A percentile compares a stretch with the other conserved stretches of the same genome.
These are phyloP conservation scores for zebrafish (Danio rerio) DNA, from an alignment of 2,113 vertebrate species.

Conservation along the genomic window DNA sequence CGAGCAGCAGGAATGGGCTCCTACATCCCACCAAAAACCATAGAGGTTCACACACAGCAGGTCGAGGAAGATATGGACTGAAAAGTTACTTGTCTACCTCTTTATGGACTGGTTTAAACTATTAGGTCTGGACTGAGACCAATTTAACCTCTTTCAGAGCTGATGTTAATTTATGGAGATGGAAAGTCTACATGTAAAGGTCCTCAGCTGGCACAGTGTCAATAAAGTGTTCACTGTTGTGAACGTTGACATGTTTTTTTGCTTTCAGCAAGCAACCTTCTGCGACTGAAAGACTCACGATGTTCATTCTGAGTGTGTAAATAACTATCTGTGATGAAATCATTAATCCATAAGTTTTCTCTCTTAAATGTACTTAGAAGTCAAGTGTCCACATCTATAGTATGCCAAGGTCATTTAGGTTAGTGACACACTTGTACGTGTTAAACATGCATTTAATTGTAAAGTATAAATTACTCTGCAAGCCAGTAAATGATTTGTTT, in stretches of 20 bases:
- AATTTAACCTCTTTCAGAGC: not conserved
- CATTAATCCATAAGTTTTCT: not conserved
- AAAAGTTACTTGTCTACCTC: not conserved
- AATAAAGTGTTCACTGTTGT: not conserved
- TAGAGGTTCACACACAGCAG: conserved; percentile 86
- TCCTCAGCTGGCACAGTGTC: not conserved
- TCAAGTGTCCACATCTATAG: not conserved
- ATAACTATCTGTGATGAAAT: not conserved
- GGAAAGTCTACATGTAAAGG: not conserved
- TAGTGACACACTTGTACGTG: too few species aligned
- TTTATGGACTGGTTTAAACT: not conserved
- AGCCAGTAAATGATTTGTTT: too few species aligned
- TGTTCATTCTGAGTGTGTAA: not conserved
- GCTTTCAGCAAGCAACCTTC: conserved; percentile 2
- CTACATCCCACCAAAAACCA: conserved; percentile 80
- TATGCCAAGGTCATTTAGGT: not conserved
- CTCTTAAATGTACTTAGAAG: not conserved
- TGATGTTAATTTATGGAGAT: not conserved
- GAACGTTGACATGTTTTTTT: too few species aligned
- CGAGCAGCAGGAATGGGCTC: conserved; percentile 96
- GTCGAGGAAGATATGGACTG: conserved; percentile 80
- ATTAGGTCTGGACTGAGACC: conserved; percentile 1
- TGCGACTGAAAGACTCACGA: not conserved
- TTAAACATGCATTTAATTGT: not conserved
- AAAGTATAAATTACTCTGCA: not conserved